Base-by-base conservation (phyloP, 2,797 vertebrate species). In the Crocidura indochinensis region DNA sequence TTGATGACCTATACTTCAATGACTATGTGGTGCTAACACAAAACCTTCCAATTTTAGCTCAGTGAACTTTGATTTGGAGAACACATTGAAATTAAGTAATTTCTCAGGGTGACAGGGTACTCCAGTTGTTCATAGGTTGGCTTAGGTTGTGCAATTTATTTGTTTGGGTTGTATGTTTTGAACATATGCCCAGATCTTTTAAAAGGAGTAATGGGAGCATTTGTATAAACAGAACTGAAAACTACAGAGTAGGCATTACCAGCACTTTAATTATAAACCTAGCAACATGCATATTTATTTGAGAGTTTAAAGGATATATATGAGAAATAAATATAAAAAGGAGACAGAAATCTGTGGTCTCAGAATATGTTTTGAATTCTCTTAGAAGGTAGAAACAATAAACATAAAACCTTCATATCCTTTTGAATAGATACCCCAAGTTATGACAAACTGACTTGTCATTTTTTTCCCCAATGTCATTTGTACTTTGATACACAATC, bases 81-180 rank as follows among this genome's bases (percentile, higher is more conserved):
- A 31, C 49, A 62, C 44, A 15, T 12, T 56, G 74, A 46, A 81
- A 77, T 72, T 65, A 81, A 87, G 75, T 71, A 73, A 68, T 65
- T 91, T 84, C 84, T 71, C 29, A 76, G 78, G 44, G 68, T 72
- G 51, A 38, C 86, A 94, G 82, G 68, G 72, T 51, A 68, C 77
- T 71, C 75, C 88, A 73, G 65, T 90, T 74, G 20, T 64, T 75
- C 31, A 86, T 71, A 56, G 81, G 81, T 89, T 94, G 92, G 67
- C 88, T 91, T 92, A 80, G 74, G n/a, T 74, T 91, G 51, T 71
- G 12, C 77, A 73, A 31, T 95, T 94, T 94, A 77, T 94, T 95
- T 96, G 92, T 94, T 94, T 95, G 91, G 81, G 87, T 95, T 95
- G 64, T 93, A 79, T 72, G 78, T 83, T 93, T 95, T 96, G 95